Percentiles rank a stretch among this genome's conserved stretches.
These are phyloP conservation scores for Rhinophrynus dorsalis DNA, from an alignment of 2,797 vertebrate genomes.

Conservation along the genomic window DNA sequence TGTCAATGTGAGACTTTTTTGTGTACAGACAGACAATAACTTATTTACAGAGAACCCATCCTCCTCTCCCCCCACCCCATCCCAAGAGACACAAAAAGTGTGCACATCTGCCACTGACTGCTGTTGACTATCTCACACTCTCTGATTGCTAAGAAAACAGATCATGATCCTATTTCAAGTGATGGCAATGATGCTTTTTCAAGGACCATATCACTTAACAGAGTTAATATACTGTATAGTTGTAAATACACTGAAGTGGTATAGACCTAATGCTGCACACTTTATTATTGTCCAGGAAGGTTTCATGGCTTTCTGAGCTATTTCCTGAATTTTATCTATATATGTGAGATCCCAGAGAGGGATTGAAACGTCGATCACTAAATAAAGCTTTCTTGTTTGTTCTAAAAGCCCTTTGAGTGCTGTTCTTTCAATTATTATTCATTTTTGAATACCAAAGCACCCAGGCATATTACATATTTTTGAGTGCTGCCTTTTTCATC, in stretches of 20 bases:
- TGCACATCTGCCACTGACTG: slow-evolving; percentile 43
- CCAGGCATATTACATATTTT: no score
- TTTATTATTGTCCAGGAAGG: no score
- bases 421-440: no score
- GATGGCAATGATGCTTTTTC: slow-evolving; percentile 31
- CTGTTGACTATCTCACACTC: slow-evolving; percentile 44
- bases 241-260: not conserved
- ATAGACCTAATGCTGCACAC: slow-evolving; percentile 5
- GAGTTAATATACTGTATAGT: slow-evolving; percentile 30
- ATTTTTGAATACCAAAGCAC: no score
- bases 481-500: no score
- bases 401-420: no score
- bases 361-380: no score
- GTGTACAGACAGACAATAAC: slow-evolving; percentile 47
- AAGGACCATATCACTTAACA: slow-evolving; percentile 22
- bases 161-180: slow-evolving; percentile 42
- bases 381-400: no score
- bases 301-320: no score
- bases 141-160: slow-evolving; percentile 45
- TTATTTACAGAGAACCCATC: slow-evolving; percentile 41
- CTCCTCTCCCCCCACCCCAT: slow-evolving; percentile 8
- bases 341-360: no score
- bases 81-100: slow-evolving; percentile 25
- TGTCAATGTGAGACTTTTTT: slow-evolving; percentile 51
- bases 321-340: no score